Conservation (phyloP, 1,140 invertebrate species). For the Formica exsecta region DNA sequence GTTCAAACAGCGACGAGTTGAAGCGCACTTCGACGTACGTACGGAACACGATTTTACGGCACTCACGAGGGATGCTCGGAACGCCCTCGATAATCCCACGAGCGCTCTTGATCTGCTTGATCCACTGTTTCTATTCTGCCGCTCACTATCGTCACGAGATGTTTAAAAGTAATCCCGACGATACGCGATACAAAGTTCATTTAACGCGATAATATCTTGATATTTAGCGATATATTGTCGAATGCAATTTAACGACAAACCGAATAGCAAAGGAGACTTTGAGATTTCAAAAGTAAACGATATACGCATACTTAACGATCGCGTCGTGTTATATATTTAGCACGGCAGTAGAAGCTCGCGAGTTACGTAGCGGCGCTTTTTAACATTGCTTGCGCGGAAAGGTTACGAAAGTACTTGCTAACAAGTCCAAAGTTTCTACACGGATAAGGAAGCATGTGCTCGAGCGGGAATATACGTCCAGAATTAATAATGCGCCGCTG, state of each 20-base stretch:
- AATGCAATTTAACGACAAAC: constrained; percentile 16
- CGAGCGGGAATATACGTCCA: constrained; percentile 47
- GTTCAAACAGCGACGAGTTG: constrained; percentile 49
- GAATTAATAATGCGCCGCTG: constrained; percentile 70
- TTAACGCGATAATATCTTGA: background rate
- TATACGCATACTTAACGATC: constrained; percentile 51
- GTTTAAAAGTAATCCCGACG: constrained; percentile 16
- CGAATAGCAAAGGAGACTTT: background rate
- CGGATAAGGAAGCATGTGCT: constrained; percentile 8
- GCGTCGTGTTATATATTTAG: constrained; percentile 36
- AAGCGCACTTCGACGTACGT: constrained; percentile 66
- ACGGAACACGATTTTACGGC: constrained; percentile 70
- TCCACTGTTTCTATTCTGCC: constrained; percentile 49
- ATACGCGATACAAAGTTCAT: too few relatives aligned
- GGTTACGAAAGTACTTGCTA: constrained; percentile 63
- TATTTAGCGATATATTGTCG: background rate
- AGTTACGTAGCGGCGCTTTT: constrained; percentile 53
- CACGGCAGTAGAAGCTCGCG: constrained; percentile 17
- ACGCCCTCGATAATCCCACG: constrained; percentile 51
- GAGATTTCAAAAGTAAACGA: constrained; percentile 16
- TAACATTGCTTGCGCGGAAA: constrained; percentile 54
- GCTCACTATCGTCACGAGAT: constrained; percentile 6
- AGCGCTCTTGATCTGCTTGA: constrained; percentile 67
- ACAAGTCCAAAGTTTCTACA: constrained; percentile 56
- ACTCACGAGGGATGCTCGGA: constrained; percentile 65